phyloP scores from a whole-genome alignment of 2,113 vertebrate species.

The Dinomys branickii region DNA sequence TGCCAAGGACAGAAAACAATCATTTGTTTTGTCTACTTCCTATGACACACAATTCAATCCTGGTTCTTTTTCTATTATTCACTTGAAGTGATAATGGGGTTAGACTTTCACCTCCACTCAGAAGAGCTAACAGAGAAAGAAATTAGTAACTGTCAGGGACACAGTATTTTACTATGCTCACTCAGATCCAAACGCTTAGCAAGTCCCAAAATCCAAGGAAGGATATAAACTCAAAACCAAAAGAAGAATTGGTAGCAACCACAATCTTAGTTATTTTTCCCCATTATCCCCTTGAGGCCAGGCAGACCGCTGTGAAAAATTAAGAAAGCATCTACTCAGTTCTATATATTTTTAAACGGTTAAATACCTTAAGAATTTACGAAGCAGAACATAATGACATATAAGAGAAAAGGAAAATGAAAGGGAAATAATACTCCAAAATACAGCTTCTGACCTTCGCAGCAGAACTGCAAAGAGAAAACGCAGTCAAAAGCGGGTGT shows the following conservation, averaged over 20 bases:
- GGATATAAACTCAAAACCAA: constrained; percentile 57
- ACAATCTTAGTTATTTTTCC: constrained; percentile 59
- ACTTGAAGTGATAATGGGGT: constrained; percentile 81
- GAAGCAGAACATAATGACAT: neutral
- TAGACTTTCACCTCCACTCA: constrained; percentile 56
- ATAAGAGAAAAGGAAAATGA: neutral
- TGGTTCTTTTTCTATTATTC: constrained; percentile 53
- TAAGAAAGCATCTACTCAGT: neutral
- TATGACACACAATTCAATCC: constrained; percentile 61
- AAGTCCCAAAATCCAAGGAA: constrained; percentile 61
- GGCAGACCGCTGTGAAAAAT: neutral
- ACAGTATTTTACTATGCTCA: constrained; percentile 75
- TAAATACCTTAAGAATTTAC: neutral
- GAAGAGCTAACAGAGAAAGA: constrained; percentile 76
- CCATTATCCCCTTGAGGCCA: neutral
- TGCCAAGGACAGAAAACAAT: constrained; percentile 81
- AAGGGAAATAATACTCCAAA: neutral
- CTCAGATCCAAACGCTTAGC: constrained; percentile 58
- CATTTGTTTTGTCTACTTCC: constrained; percentile 74
- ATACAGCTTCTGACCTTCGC: neutral
- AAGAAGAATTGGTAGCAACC: constrained; percentile 75
- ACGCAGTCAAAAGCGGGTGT: neutral
- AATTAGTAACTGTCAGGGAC: constrained; percentile 76
- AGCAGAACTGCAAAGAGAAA: neutral
- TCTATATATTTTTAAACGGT: neutral